Evolutionary conservation across 2,888 invertebrate species (phyloP), one percentile per base, ranked within the genome.

Genomic region (Hofmannophila pseudospretella): DNA sequence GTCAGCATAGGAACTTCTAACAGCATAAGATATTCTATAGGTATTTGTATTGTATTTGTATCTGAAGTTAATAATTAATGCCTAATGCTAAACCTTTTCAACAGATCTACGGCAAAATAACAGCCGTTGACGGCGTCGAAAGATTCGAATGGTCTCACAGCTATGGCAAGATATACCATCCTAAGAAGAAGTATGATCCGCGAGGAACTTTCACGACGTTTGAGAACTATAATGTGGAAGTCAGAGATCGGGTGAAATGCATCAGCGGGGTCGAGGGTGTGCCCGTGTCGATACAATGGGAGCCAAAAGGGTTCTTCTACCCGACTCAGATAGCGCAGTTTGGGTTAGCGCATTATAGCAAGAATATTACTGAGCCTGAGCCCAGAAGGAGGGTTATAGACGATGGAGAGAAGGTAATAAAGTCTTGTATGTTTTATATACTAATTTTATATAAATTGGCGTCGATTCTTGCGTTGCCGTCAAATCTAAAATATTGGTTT

Each of bases 311-410:
- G 0, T 98, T 99, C 76, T 97, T 93, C 76, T 99, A 99, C 81
- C 98, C 99, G 0, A 99, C 98, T 1, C 99, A 99, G 85, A 98
- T 99, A 49, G 98, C 99, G 4, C 99, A 99, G 75, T 99, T 96
- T 73, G 99, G 97, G 0, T 80, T 99, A 38, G 96, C 98, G 7
- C 99, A 99, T 80, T 99, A 97, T 76, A 97, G 97, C 76, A 98
- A 98, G 76, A 95, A 96, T 74, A 79, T 98, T 8, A 94, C 94
- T 0, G 96, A 96, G 58, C 92, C 93, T 0, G 92, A 94, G 50
- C 95, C 96, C 0, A 89, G 92, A 32, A 85, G 91, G 44, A 90
- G 90, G 32, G 41, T 74, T 0, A 52, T 96, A 5, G 96, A 96
- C 56, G 94, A 96, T 66, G 93, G 92, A 0, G 92, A 94, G 51